A percentile compares a stretch with the other conserved stretches of the same genome.
These are phyloP conservation scores for Microplitis demolitor DNA, from an alignment of 1,140 invertebrate genomes.

Conservation along the genomic window DNA sequence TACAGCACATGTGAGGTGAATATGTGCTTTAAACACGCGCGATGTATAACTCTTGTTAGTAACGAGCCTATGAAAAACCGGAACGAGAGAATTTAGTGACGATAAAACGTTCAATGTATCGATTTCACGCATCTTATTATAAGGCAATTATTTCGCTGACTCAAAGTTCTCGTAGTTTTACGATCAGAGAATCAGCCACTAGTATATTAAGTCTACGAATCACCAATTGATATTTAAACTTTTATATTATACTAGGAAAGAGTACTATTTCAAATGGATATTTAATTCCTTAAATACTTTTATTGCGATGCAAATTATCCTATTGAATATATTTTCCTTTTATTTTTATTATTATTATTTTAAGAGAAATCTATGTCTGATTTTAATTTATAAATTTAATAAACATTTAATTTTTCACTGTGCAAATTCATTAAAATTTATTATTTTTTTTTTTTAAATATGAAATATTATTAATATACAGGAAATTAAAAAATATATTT, in stretches of 20 bases:
- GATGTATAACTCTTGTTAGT: conserved; percentile 1
- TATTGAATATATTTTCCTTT: neutral
- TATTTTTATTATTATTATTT: neutral
- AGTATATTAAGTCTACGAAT: neutral
- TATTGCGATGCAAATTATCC: neutral
- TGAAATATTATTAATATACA: no score
- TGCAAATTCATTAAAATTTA: no score
- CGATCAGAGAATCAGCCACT: neutral
- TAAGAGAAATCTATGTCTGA: neutral
- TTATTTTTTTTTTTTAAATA: no score
- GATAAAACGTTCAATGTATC: conserved; percentile 14
- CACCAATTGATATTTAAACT: neutral
- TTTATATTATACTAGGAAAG: neutral
- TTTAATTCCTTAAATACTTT: neutral
- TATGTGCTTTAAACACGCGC: conserved; percentile 4
- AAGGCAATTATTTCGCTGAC: conserved; percentile 4
- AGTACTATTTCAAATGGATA: neutral
- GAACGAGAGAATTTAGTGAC: neutral
- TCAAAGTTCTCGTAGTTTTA: no score
- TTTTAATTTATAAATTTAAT: neutral
- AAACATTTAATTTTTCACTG: no score
- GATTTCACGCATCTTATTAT: conserved; percentile 21
- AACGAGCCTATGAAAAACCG: conserved; percentile 2
- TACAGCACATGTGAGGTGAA: neutral
- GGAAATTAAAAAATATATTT: no score